phyloP scores from a whole-genome alignment of 1,140 invertebrate genomes.

The Capitella teleta region DNA sequence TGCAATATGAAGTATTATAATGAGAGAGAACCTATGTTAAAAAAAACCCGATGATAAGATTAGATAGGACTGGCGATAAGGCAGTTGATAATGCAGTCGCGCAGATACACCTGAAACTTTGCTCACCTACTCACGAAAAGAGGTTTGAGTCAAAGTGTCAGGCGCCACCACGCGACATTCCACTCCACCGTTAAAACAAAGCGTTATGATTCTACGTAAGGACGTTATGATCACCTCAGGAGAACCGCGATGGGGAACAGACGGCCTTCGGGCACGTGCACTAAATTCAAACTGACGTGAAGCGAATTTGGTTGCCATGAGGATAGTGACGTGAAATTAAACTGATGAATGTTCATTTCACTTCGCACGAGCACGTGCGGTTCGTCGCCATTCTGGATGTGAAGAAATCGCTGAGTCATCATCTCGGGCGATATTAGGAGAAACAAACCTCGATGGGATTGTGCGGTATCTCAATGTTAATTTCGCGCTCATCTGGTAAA shows the following conservation, averaged over 20 bases:
- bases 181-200: not conserved
- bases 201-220: not conserved
- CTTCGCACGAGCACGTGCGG: slow-evolving; percentile 8
- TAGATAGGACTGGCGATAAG: too few species aligned
- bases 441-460: not conserved
- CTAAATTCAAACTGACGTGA: slow-evolving; percentile 12
- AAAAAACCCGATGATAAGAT: too few species aligned
- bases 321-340: slow-evolving; percentile 15
- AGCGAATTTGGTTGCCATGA: slow-evolving; percentile 13
- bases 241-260: slow-evolving; percentile 16
- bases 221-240: slow-evolving; percentile 14
- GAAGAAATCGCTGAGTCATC: not conserved
- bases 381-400: not conserved
- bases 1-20: too few species aligned
- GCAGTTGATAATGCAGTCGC: not conserved
- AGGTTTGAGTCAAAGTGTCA: slow-evolving; percentile 21
- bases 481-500: slow-evolving; percentile 9
- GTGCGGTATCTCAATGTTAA: slow-evolving; percentile 15
- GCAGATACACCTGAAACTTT: slow-evolving; percentile 32
- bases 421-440: too few species aligned
- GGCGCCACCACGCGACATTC: not conserved
- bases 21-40: too few species aligned
- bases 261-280: not conserved
- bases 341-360: slow-evolving; percentile 19
- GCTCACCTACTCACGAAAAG: slow-evolving; percentile 21